A percentile compares a stretch with the other conserved stretches of the same genome.
These are phyloP conservation scores for Eulacestoma nigropectus DNA, from an alignment of 2,113 vertebrate genomes.

Conservation along the genomic window DNA sequence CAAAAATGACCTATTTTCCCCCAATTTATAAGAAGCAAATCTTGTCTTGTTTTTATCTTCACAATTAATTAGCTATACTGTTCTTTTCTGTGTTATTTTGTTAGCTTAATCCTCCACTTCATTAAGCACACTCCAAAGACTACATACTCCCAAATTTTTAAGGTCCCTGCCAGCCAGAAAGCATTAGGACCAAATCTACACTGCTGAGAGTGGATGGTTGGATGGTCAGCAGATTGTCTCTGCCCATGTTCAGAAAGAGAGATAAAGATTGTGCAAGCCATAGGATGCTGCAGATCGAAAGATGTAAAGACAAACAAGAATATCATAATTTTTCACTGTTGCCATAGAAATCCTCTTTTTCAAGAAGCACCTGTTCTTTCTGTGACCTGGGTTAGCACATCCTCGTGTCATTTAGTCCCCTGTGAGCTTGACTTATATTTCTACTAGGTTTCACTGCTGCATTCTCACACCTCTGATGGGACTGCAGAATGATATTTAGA, in stretches of 20 bases:
- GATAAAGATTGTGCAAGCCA: not conserved
- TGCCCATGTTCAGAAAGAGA: not conserved
- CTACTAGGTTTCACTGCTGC: not conserved
- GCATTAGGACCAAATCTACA: not conserved
- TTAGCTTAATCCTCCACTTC: not conserved
- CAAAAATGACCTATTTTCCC: not conserved
- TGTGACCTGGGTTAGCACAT: not conserved
- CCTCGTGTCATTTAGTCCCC: not conserved
- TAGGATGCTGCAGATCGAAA: not conserved
- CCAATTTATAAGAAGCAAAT: not conserved
- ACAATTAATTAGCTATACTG: not conserved
- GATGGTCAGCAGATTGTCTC: not conserved
- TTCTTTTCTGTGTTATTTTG: not conserved
- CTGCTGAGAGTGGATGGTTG: not conserved
- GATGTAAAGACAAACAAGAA: not conserved
- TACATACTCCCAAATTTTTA: not conserved
- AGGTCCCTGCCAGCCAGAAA: not conserved
- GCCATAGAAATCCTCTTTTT: not conserved
- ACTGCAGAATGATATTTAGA: not conserved
- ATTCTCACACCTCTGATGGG: not conserved
- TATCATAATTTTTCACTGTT: not conserved
- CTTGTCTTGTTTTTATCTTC: not conserved
- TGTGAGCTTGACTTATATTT: not conserved
- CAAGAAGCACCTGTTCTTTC: not conserved
- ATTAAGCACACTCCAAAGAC: not conserved